Conservation (phyloP, 2,797 vertebrate species). For the Lithobates pipiens region DNA sequence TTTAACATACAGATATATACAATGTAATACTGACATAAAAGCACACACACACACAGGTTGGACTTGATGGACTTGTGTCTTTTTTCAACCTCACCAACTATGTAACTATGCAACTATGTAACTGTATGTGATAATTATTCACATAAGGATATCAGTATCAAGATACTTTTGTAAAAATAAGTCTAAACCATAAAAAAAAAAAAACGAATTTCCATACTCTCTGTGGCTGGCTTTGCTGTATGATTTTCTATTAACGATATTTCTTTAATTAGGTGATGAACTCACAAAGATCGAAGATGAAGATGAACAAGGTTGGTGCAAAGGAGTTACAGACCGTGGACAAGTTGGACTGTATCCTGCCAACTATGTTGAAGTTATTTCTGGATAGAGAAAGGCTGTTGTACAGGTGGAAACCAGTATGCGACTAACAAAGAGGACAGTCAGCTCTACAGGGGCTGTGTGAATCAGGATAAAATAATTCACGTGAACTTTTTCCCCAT, state of each 20-base stretch:
- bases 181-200: too few relatives aligned
- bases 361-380: constrained; percentile 66
- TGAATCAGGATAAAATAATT: neutral
- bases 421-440: constrained; percentile 2
- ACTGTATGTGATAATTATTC: too few relatives aligned
- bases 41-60: too few relatives aligned
- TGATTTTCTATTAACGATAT: neutral
- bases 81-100: too few relatives aligned
- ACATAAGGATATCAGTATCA: too few relatives aligned
- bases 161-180: too few relatives aligned
- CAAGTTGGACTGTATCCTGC: constrained; percentile 67
- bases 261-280: constrained; percentile 63
- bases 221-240: neutral
- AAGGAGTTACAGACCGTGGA: constrained; percentile 64
- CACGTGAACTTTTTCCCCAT: neutral
- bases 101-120: too few relatives aligned
- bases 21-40: too few relatives aligned
- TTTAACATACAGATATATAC: too few relatives aligned
- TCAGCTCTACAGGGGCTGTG: constrained; percentile 2
- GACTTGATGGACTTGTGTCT: too few relatives aligned
- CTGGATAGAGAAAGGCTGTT: neutral
- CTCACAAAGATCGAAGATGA: constrained; percentile 68
- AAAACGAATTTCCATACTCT: too few relatives aligned
- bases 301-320: constrained; percentile 70
- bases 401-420: neutral